These are phyloP conservation scores for Corythaeola cristata DNA, from an alignment of 2,113 vertebrate genomes.

Conservation along the genomic window DNA sequence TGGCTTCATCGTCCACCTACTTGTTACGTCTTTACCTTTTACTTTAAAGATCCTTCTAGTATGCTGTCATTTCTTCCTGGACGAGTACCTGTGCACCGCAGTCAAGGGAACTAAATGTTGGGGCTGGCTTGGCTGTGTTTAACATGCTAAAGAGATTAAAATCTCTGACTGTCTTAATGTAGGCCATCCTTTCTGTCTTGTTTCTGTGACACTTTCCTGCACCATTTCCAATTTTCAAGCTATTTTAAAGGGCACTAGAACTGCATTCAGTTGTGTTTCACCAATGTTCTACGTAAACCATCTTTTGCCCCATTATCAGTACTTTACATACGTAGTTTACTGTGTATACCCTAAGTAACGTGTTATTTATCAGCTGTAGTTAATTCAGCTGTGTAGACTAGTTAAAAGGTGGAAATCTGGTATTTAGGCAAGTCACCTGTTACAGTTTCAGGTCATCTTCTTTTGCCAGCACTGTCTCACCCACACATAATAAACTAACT, in stretches of 20 bases:
- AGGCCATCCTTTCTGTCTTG: neutral
- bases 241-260: neutral
- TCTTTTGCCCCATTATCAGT: neutral
- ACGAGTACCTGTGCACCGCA: neutral
- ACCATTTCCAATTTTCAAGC: neutral
- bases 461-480: neutral
- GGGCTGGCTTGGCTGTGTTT: neutral
- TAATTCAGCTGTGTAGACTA: neutral
- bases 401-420: neutral
- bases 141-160: neutral
- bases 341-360: neutral
- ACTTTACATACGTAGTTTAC: neutral
- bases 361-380: neutral
- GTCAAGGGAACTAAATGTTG: neutral
- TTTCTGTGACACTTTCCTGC: neutral
- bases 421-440: constrained; percentile 25
- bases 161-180: neutral
- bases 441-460: neutral
- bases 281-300: neutral
- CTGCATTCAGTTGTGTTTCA: neutral
- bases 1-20: neutral
- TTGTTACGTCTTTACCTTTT: neutral
- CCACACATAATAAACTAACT: neutral
- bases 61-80: neutral
- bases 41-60: neutral